Evolutionary conservation across 2,113 vertebrate species (phyloP).

Genomic region (Crotophaga sulcirostris): DNA sequence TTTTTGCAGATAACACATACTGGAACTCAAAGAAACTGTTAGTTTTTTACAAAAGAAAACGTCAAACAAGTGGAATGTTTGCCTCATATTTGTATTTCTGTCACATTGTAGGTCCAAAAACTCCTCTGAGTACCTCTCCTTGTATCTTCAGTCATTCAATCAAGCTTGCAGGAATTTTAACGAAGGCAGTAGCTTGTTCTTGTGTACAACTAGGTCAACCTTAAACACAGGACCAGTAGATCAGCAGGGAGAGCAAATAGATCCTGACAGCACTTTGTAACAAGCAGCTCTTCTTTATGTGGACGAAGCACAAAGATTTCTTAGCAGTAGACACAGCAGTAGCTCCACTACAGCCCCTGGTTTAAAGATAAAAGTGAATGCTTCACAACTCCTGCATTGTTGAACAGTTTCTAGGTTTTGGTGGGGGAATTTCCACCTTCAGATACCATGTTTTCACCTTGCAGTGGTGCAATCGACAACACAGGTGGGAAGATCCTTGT

Average conservation of each 20-base stretch:
- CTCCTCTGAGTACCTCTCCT: neutral
- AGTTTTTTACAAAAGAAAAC: neutral
- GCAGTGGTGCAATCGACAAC: slow-evolving; percentile 89
- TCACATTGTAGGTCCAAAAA: neutral
- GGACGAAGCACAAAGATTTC: neutral
- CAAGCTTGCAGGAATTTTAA: slow-evolving; percentile 29
- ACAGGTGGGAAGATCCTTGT: slow-evolving; percentile 92
- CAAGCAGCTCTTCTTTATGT: neutral
- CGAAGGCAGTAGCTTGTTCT: neutral
- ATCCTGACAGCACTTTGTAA: neutral
- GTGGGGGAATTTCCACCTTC: neutral
- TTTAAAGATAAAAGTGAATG: neutral
- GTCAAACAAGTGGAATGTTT: neutral
- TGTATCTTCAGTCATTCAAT: neutral
- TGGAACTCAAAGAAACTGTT: neutral
- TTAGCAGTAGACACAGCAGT: neutral
- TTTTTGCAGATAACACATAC: neutral
- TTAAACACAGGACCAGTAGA: neutral
- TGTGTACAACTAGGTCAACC: slow-evolving; percentile 12
- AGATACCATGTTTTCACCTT: neutral
- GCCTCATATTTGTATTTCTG: neutral
- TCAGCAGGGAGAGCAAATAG: slow-evolving; percentile 8
- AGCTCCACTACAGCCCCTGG: neutral
- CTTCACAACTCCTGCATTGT: neutral
- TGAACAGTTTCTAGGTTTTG: neutral